Evolutionary conservation across 1,140 invertebrate species (phyloP), one percentile per base, ranked within the genome.

Genomic region (Trissolcus basalis): DNA sequence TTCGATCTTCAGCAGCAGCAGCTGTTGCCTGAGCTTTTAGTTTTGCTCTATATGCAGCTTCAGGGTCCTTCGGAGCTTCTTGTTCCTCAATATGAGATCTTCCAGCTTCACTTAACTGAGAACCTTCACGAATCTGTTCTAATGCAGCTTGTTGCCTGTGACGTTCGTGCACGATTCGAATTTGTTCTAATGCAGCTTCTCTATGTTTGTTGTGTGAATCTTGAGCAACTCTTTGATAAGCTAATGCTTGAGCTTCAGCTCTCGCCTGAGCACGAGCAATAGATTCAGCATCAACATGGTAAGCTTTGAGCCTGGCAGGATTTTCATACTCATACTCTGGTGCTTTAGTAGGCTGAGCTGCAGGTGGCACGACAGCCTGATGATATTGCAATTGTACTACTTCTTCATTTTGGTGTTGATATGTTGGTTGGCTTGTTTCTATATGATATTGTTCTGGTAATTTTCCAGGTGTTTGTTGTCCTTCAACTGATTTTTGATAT

Each of bases 381-480:
- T 81, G 79, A 11, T 84, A 82, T 9, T 82, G 82, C 9, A 77
- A 13, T n/a, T 77, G 79, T 12, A 67, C 77, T 0, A 82, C 79
- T 51, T 85, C 80, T 4, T 82, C 81, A 8, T 73, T 33, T 11
- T 56, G 74, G 1, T 60, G 77, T 11, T 80, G 81, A 53, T 84
- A 82, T 12, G 80, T 71, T 0, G 79, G 81, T 3, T 79, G 83
- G 4, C 84, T 83, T 0, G 87, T 89, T 53, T 89, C 87, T 14
- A 88, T 85, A 43, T 87, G 87, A 16, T 89, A 89, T 16, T 89
- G 87, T 50, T 87, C 83, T 0, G 82, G 79, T 15, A 82, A 27
- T 0, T 78, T 1, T 6, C 6, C 65, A 35, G 69, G 53, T 27
- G 19, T 6, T 27, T 27, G 19, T 16, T 80, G 56, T 14, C 80